Percentiles rank a stretch among this genome's conserved stretches.
These are phyloP conservation scores for Cheumatopsyche charites DNA, from an alignment of 1,140 invertebrate species.

Conservation along the genomic window DNA sequence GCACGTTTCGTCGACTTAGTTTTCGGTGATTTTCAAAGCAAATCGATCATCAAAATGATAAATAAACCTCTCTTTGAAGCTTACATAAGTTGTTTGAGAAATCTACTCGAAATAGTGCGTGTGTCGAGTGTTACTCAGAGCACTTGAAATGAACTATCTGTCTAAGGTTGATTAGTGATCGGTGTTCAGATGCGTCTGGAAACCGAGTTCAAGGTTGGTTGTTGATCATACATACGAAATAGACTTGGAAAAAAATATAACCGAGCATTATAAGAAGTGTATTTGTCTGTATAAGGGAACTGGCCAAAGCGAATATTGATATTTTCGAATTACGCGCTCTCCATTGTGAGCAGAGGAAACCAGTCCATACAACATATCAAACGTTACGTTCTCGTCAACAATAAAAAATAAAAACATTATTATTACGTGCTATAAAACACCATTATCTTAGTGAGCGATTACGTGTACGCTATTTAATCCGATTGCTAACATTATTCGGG, in stretches of 20 bases:
- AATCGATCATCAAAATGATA: no score
- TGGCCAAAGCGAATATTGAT: slow-evolving; percentile 18
- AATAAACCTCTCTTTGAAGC: no score
- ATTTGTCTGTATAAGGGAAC: background rate
- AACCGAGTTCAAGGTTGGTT: slow-evolving; percentile 26
- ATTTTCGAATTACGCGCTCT: slow-evolving; percentile 11
- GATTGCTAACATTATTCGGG: background rate
- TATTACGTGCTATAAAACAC: slow-evolving; percentile 18
- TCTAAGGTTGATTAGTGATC: background rate
- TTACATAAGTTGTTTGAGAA: no score
- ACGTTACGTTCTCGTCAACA: slow-evolving; percentile 8
- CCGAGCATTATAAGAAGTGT: no score
- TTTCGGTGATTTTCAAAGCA: no score
- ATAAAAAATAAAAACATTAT: slow-evolving; percentile 21
- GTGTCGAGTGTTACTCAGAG: background rate
- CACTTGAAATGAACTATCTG: background rate
- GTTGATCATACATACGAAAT: slow-evolving; percentile 1
- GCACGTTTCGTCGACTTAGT: no score
- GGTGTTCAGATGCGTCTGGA: slow-evolving; percentile 4
- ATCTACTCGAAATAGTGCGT: background rate
- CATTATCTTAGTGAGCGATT: slow-evolving; percentile 16
- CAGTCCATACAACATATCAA: slow-evolving; percentile 21
- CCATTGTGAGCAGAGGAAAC: slow-evolving; percentile 21
- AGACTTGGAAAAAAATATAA: background rate
- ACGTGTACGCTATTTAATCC: background rate